Conservation (phyloP, 2,113 vertebrate genomes). For the Rutilus rutilus region DNA sequence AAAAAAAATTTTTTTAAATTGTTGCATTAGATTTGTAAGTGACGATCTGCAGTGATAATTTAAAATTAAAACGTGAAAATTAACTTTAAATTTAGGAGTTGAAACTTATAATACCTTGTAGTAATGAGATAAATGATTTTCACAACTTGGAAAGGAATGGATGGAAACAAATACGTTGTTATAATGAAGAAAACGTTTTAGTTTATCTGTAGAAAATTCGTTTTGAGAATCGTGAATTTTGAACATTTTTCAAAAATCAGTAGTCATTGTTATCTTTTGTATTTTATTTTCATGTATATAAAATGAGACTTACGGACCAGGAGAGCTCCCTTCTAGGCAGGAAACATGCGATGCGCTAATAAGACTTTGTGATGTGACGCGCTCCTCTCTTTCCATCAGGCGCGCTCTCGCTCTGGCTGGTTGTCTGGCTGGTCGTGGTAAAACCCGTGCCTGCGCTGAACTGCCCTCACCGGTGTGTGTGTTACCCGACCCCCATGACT, state of each 20-base stretch:
- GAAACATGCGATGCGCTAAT: background rate
- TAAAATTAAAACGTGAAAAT: background rate
- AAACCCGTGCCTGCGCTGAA: conserved; percentile 78
- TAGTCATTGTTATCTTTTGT: background rate
- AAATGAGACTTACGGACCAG: background rate
- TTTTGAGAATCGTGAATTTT: background rate
- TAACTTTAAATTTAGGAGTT: background rate
- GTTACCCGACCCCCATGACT: conserved; percentile 94
- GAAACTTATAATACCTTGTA: background rate
- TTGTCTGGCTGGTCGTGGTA: conserved; percentile 83
- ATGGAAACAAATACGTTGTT: background rate
- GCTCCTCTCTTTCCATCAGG: conserved; percentile 64
- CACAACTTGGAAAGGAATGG: background rate
- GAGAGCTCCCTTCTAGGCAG: conserved; percentile 47
- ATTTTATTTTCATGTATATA: background rate
- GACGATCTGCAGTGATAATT: background rate
- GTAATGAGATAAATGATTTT: background rate
- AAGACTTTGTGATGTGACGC: conserved; percentile 38
- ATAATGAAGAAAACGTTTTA: background rate
- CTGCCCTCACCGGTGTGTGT: conserved; percentile 92
- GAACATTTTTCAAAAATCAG: background rate
- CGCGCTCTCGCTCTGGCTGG: conserved; percentile 81
- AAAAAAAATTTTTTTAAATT: background rate
- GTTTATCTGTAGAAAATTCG: background rate
- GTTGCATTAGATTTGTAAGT: background rate